A percentile compares a stretch with the other conserved stretches of the same genome.
phyloP scores from a whole-genome alignment of 2,113 vertebrate genomes.

The Larimichthys polyactis region DNA sequence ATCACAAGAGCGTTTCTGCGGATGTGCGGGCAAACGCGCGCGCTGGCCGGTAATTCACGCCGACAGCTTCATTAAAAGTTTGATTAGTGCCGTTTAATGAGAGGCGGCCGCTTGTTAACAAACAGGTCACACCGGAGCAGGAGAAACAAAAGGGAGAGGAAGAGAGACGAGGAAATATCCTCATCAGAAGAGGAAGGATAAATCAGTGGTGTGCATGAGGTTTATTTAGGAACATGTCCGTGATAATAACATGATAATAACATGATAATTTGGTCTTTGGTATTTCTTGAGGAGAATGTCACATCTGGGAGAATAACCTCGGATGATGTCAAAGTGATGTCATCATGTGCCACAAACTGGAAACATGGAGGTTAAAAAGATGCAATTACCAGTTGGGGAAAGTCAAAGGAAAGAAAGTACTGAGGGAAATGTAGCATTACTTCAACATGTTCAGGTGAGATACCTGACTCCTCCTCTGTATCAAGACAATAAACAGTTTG shows the following conservation, averaged over 20 bases:
- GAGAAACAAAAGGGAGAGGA: background rate
- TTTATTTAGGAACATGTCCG: background rate
- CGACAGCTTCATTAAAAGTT: constrained; percentile 67
- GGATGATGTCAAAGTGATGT: background rate
- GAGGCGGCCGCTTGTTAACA: constrained; percentile 38
- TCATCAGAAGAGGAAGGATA: background rate
- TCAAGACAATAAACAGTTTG: background rate
- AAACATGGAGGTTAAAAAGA: background rate
- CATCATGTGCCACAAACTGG: background rate
- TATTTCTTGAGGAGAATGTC: background rate
- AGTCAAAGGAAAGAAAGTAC: background rate
- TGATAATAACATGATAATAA: too few species aligned
- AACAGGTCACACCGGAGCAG: constrained; percentile 22
- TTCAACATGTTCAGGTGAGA: background rate
- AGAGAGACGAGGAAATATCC: background rate
- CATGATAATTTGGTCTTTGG: background rate
- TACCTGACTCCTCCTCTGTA: background rate
- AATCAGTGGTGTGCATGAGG: background rate
- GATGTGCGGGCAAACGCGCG: constrained; percentile 8
- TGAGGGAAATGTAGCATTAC: background rate
- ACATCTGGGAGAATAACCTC: background rate
- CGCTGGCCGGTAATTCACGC: constrained; percentile 43
- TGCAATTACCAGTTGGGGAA: accelerated
- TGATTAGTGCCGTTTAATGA: constrained; percentile 65
- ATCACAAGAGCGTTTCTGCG: background rate